Percentiles rank a stretch among this genome's conserved stretches.
Evolutionary conservation across 2,888 invertebrate genomes (phyloP).

Genomic region (Monopis laevigella): DNA sequence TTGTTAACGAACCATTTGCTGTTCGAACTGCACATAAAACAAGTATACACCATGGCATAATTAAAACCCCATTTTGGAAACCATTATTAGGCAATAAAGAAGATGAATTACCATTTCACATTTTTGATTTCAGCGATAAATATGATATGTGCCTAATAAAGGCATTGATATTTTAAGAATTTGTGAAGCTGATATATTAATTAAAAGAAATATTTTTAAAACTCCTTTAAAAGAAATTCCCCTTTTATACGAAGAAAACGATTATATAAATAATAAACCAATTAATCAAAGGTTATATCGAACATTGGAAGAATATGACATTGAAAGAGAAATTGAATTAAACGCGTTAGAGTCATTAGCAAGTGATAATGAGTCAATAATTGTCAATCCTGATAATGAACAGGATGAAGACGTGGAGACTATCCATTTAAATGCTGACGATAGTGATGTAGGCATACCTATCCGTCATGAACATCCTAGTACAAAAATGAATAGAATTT

Average conservation of each 20-base stretch:
- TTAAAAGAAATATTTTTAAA: neutral
- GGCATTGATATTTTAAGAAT: neutral
- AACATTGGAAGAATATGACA: too few relatives aligned
- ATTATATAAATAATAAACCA: too few relatives aligned
- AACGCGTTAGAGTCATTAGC: too few relatives aligned
- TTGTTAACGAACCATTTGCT: neutral
- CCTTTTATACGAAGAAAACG: neutral
- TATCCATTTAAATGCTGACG: neutral
- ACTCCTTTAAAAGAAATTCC: neutral
- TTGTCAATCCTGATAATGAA: neutral
- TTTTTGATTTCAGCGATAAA: too few relatives aligned
- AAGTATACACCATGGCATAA: neutral
- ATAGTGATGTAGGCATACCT: neutral
- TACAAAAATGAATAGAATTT: neutral
- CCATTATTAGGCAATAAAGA: neutral
- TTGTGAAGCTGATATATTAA: neutral
- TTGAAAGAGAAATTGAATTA: too few relatives aligned
- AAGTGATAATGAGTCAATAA: neutral
- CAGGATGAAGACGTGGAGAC: neutral
- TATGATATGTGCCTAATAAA: neutral
- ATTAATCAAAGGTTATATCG: too few relatives aligned
- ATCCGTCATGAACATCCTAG: neutral
- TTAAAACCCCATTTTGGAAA: neutral
- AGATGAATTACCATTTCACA: neutral
- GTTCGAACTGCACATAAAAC: neutral